phyloP scores from a whole-genome alignment of 1,140 invertebrate species.

The Leucophenga varia region DNA sequence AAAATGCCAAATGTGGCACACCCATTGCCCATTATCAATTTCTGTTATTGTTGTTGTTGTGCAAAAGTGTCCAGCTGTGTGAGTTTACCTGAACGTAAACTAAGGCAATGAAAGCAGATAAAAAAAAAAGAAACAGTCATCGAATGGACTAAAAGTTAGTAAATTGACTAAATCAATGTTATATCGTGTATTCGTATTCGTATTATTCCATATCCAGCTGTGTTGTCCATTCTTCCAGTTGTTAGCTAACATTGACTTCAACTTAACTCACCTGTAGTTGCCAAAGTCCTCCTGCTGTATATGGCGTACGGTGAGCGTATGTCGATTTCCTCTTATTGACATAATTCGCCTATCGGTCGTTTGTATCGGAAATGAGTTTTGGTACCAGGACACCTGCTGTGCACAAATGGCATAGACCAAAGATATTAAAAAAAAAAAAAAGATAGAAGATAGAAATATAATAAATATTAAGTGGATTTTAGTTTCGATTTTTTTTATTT shows the following conservation, averaged over 20 bases:
- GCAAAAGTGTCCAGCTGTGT: conserved; percentile 7
- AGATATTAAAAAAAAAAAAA: conserved; percentile 16
- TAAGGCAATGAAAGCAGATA: conserved; percentile 6
- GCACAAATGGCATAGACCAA: conserved; percentile 12
- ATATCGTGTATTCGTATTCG: conserved; percentile 1
- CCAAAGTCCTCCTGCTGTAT: conserved; percentile 69
- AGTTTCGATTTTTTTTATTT: no score
- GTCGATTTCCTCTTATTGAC: conserved; percentile 64
- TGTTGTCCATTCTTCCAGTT: no score
- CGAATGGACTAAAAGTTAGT: conserved; percentile 37
- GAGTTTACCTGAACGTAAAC: background rate
- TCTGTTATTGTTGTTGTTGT: background rate
- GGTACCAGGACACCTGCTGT: conserved; percentile 65
- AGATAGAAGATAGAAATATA: conserved; percentile 41
- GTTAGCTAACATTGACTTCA: background rate
- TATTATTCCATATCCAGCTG: no score
- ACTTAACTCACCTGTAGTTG: conserved; percentile 63
- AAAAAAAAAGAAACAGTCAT: conserved; percentile 22
- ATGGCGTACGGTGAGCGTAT: conserved; percentile 65
- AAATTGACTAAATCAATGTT: conserved; percentile 48
- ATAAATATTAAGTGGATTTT: conserved; percentile 22
- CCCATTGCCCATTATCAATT: no score
- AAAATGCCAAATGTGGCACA: no score
- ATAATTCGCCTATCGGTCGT: conserved; percentile 64
- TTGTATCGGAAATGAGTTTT: conserved; percentile 67